These are phyloP conservation scores for honey bee (Apis mellifera) DNA, from an alignment of 1,140 invertebrate genomes.

Conservation along the genomic window DNA sequence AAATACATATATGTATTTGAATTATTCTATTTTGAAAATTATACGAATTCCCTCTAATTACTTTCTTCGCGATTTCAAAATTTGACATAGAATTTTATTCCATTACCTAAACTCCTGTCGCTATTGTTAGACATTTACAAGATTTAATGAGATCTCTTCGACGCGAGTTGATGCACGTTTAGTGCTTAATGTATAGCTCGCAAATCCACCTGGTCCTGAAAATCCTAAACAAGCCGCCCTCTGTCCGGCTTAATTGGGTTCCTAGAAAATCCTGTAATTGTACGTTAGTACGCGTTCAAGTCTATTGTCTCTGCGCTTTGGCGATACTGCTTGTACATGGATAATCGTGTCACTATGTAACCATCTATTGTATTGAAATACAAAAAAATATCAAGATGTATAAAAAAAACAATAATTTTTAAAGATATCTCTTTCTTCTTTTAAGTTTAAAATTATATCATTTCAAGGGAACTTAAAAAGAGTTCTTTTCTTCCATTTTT, in stretches of 20 bases:
- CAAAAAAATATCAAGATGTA: background rate
- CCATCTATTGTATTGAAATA: background rate
- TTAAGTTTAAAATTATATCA: background rate
- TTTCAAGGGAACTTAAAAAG: background rate
- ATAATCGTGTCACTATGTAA: background rate
- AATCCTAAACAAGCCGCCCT: slow-evolving; percentile 44
- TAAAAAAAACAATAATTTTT: background rate
- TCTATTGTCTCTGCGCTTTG: slow-evolving; percentile 1
- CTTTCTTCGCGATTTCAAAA: background rate
- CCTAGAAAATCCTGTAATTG: slow-evolving; percentile 34
- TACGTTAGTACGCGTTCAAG: slow-evolving; percentile 20
- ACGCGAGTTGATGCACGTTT: slow-evolving; percentile 35
- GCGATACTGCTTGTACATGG: background rate
- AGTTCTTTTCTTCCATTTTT: too few species aligned
- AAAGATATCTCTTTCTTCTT: background rate
- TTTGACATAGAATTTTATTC: background rate
- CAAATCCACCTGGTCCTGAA: slow-evolving; percentile 40
- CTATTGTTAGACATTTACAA: slow-evolving; percentile 16
- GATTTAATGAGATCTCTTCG: slow-evolving; percentile 39
- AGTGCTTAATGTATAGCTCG: slow-evolving; percentile 24
- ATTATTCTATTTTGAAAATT: too few species aligned
- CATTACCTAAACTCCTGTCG: background rate
- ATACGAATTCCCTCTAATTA: background rate
- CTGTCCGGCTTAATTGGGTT: slow-evolving; percentile 46
- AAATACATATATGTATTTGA: too few species aligned